Evolutionary conservation across 2,113 vertebrate species (phyloP), one percentile per base, ranked within the genome.

Genomic region (Larimichthys polyactis): DNA sequence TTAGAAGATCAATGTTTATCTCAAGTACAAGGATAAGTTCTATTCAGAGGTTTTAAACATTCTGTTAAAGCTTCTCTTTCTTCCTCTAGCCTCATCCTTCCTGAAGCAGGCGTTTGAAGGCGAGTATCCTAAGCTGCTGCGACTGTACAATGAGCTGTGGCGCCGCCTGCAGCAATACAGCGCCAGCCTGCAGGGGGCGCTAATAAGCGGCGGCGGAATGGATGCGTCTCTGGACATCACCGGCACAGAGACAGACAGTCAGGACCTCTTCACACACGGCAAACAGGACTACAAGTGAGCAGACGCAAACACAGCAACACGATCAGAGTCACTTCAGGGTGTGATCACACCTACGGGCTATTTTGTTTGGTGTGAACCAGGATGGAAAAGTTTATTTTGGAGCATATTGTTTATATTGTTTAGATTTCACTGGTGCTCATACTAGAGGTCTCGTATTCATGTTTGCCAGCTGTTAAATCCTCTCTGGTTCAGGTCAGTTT

Each of bases 21-120:
- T 40, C 36, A 40, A 8, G 36, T 40, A 40, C 36, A 40, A 40
- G 36, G 6, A 52, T 20, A 16, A 10, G 22, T 27, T 24, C n/a
- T 15, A 3, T 2, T 27, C 14, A 14, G 60, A 6, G 5, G 36
- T 20, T 40, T 44, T n/a, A n/a, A 64, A 64, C 44, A 12, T 65
- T 44, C 10, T 43, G 62, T 43, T 20, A 66, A 22, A 66, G 51
- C 36, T 40, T 40, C 36, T 22, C 6, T 67, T 27, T 32, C 1
- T 19, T 48, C 69, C 64, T 91, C 10, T 80, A 99, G 98, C 95
- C 3, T 99, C 97, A 11, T 95, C 94, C 49, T 99, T 97, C 93
- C 91, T 99, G 90, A 99, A 99, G 84, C 98, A 99, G 90, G 97
- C 98, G 3, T 96, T 99, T 84, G 98, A 99, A 94, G 98, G 98